Percentiles rank a stretch among this genome's conserved stretches.
Evolutionary conservation across 2,888 invertebrate genomes (phyloP).

Genomic region (Cerceris ruficornis): DNA sequence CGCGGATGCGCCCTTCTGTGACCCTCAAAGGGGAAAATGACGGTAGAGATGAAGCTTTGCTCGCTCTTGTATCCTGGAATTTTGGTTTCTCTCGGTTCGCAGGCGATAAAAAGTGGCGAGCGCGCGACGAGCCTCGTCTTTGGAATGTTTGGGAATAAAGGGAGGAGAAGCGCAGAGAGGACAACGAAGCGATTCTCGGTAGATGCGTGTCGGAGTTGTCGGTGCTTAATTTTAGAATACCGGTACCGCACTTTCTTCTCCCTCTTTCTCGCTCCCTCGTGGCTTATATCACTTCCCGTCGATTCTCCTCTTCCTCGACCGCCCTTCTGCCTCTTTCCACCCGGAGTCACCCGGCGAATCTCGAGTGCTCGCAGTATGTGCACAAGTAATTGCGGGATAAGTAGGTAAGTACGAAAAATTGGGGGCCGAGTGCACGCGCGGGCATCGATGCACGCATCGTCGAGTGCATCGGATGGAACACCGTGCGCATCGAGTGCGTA

Average conservation of each 20-base stretch:
- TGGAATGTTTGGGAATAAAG: constrained; percentile 32
- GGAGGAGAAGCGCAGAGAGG: constrained; percentile 32
- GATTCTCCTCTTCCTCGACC: neutral
- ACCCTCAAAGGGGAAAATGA: neutral
- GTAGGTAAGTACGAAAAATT: constrained; percentile 55
- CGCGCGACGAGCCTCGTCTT: constrained; percentile 21
- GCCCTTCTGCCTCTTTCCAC: neutral
- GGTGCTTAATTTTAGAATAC: constrained; percentile 62
- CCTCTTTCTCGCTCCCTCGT: constrained; percentile 24
- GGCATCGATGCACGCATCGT: constrained; percentile 14
- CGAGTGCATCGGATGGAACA: constrained; percentile 4
- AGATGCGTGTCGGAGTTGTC: constrained; percentile 53
- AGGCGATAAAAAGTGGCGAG: constrained; percentile 11
- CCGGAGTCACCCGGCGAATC: constrained; percentile 20
- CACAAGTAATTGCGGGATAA: constrained; percentile 54
- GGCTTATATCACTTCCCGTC: neutral
- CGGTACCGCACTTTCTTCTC: constrained; percentile 13
- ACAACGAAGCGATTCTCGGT: constrained; percentile 57
- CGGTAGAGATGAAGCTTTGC: neutral
- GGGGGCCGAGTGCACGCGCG: constrained; percentile 27
- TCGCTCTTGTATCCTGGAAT: constrained; percentile 6
- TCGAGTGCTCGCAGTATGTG: constrained; percentile 43
- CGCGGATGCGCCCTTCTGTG: too few species aligned
- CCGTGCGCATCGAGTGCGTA: neutral
- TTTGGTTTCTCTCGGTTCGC: neutral